A percentile compares a stretch with the other conserved stretches of the same genome.
Evolutionary conservation across 2,113 vertebrate genomes (phyloP).

Genomic region (Nibea coibor): DNA sequence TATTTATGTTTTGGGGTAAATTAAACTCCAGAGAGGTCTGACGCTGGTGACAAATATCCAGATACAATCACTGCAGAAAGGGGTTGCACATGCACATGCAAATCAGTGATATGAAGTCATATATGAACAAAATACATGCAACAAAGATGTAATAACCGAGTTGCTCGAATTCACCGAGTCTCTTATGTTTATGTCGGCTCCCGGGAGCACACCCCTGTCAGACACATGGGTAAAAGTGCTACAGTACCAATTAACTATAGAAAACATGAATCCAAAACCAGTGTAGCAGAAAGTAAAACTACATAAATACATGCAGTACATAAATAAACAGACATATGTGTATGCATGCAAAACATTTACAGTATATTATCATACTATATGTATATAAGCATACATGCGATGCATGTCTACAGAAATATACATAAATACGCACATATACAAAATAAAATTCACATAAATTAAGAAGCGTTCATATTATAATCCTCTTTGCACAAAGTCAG

Average conservation of each 20-base stretch:
- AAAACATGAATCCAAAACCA: conserved; percentile 17
- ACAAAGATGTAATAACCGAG: not conserved
- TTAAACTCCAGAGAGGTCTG: not conserved
- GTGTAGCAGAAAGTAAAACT: conserved; percentile 12
- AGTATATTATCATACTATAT: too few relatives aligned
- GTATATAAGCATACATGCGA: not conserved
- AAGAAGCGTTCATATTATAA: not conserved
- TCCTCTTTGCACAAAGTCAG: conserved; percentile 15
- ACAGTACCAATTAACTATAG: conserved; percentile 27
- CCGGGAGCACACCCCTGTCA: conserved; percentile 36
- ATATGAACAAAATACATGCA: not conserved
- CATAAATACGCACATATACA: conserved; percentile 3
- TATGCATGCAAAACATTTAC: not conserved
- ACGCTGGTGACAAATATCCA: too few relatives aligned
- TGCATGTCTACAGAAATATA: not conserved
- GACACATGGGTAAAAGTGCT: conserved; percentile 30
- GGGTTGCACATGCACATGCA: not conserved
- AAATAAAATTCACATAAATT: not conserved
- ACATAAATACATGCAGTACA: not conserved
- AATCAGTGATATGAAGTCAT: conserved; percentile 1
- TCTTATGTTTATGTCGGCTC: conserved; percentile 22
- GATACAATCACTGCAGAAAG: not conserved
- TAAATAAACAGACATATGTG: not conserved
- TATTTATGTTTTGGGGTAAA: not conserved
- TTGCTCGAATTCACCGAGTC: conserved; percentile 6